A percentile compares a stretch with the other conserved stretches of the same genome.
phyloP scores from a whole-genome alignment of 2,113 vertebrate species.

The Vulpes ferrilata region DNA sequence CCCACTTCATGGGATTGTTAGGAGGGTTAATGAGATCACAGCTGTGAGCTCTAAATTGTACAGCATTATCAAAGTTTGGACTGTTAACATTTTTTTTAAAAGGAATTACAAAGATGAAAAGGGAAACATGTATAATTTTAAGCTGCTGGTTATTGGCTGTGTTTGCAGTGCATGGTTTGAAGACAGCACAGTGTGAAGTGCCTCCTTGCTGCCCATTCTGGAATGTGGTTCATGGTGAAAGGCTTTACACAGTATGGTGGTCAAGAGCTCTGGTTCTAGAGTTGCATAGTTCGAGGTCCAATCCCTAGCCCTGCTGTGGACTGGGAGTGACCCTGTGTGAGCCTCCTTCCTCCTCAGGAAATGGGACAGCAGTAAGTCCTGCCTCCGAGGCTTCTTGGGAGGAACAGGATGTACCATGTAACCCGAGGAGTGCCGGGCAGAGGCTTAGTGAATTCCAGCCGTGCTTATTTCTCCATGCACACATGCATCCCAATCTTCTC shows the following conservation, averaged over 20 bases:
- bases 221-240: rapidly evolving
- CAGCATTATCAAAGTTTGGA: neutral
- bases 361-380: neutral
- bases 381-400: neutral
- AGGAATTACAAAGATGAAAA: neutral
- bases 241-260: rapidly evolving
- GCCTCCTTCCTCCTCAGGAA: neutral
- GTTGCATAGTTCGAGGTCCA: neutral
- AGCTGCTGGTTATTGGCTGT: neutral
- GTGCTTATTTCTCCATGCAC: neutral
- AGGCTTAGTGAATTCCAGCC: neutral
- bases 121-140: rapidly evolving
- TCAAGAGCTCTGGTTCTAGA: neutral
- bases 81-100: neutral
- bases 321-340: neutral
- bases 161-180: rapidly evolving
- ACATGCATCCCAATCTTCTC: neutral
- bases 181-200: neutral
- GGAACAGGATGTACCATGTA: rapidly evolving
- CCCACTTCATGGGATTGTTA: neutral
- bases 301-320: neutral
- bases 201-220: rapidly evolving
- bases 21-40: neutral
- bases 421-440: neutral
- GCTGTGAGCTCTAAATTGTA: neutral